Evolutionary conservation across 2,113 vertebrate species (phyloP), one percentile per base, ranked within the genome.

Genomic region (Phyllopteryx taeniolatus): DNA sequence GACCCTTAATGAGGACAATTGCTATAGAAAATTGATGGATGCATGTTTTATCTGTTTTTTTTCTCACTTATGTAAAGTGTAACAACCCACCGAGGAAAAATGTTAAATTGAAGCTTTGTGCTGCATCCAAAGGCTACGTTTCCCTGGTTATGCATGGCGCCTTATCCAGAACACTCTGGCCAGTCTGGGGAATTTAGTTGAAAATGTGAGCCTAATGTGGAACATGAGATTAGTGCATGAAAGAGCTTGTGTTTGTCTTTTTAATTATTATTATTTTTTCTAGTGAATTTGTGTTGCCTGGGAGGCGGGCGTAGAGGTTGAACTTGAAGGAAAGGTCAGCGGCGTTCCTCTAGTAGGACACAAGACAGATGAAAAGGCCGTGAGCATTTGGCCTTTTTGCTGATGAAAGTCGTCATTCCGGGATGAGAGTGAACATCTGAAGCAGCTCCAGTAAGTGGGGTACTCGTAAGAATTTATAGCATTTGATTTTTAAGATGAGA

Each of bases 321-420:
- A 60, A 81, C 81, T 84, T 82, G 61, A 84, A 63, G 1, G 51
- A 90, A 91, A 90, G 83, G 90, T 90, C 83, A 81, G 31, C 42
- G 19, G 47, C 74, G 79, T 82, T 82, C 19, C 51, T 79, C 74
- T 77, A 35, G 76, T 74, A 80, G 78, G 57, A 64, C 77, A 74
- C 70, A 17, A 42, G 68, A 77, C 42, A 47, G 70, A 79, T 81
- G 79, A 85, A 83, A 87, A 86, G 85, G 74, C 54, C 77, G 70
- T 2, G 70, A 51, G 51, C 68, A 70, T 80, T 74, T 81, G 85
- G 87, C 84, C 86, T 88, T 90, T 87, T 66, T 43, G 59, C 69
- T 64, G 63, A 72, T 64, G 60, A 77, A 76, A 51, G 5, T 53
- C 69, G 22, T 49, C 13, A 8, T 35, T 35, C 3, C 14, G 31